These are phyloP conservation scores for Melinaea menophilus DNA, from an alignment of 2,888 invertebrate species.

Conservation along the genomic window DNA sequence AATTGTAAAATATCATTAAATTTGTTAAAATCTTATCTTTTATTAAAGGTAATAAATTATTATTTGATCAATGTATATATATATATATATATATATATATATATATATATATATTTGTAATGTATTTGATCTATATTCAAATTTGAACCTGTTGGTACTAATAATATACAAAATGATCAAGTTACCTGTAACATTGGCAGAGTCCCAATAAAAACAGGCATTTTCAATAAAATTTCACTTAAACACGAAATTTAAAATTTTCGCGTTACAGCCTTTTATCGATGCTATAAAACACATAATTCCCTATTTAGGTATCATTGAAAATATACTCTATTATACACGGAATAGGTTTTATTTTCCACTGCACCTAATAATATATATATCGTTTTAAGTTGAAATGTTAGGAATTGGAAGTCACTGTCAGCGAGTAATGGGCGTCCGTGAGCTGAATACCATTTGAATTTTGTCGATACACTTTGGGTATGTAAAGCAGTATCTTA, in stretches of 20 bases:
- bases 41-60: no score
- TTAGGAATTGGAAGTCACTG: conserved; percentile 76
- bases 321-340: conserved; percentile 28
- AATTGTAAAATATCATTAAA: conserved; percentile 3
- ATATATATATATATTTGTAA: background rate
- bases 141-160: background rate
- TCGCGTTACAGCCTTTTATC: conserved; percentile 59
- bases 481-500: conserved; percentile 26
- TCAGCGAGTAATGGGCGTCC: conserved; percentile 73
- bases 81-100: no score
- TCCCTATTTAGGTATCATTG: background rate
- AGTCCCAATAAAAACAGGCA: conserved; percentile 63
- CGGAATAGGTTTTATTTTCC: conserved; percentile 31
- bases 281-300: conserved; percentile 34
- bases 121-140: background rate
- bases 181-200: conserved; percentile 42
- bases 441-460: conserved; percentile 71
- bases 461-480: conserved; percentile 55
- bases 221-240: conserved; percentile 75
- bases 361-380: conserved; percentile 34
- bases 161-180: conserved; percentile 30
- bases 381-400: conserved; percentile 41
- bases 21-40: background rate
- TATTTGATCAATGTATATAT: no score
- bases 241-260: conserved; percentile 75